phyloP scores from a whole-genome alignment of 2,113 vertebrate species.

The Rhabdornis inornatus region DNA sequence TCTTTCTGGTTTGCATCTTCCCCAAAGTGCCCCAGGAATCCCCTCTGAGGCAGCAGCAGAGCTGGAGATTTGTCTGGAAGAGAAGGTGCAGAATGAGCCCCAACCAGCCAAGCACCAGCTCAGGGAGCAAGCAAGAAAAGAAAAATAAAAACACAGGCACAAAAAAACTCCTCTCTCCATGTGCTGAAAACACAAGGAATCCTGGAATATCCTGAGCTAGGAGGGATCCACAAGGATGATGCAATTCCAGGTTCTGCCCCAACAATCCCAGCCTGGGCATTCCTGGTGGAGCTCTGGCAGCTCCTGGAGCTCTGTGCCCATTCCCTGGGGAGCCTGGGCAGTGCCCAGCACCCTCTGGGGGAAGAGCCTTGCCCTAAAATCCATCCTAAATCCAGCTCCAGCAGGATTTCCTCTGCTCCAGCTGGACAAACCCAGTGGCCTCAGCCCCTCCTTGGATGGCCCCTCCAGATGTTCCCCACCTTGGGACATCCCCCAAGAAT shows the following conservation, averaged over 20 bases:
- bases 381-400: not conserved
- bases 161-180: not conserved
- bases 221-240: not conserved
- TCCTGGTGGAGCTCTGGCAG: no score
- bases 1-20: not conserved
- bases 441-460: not conserved
- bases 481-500: not conserved
- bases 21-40: not conserved
- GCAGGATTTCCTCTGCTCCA: not conserved
- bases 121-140: not conserved
- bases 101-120: not conserved
- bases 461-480: not conserved
- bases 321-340: not conserved
- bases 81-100: not conserved
- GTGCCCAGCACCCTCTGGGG: not conserved
- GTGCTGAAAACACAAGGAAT: not conserved
- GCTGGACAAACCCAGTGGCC: not conserved
- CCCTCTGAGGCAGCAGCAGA: not conserved
- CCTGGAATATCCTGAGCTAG: not conserved
- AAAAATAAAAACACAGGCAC: not conserved
- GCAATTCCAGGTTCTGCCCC: accelerated
- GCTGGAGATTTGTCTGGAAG: not conserved
- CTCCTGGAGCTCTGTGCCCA: not conserved
- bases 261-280: not conserved
- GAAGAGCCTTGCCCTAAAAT: not conserved